Conservation (phyloP, 2,797 vertebrate species). For the Chelon auratus region DNA sequence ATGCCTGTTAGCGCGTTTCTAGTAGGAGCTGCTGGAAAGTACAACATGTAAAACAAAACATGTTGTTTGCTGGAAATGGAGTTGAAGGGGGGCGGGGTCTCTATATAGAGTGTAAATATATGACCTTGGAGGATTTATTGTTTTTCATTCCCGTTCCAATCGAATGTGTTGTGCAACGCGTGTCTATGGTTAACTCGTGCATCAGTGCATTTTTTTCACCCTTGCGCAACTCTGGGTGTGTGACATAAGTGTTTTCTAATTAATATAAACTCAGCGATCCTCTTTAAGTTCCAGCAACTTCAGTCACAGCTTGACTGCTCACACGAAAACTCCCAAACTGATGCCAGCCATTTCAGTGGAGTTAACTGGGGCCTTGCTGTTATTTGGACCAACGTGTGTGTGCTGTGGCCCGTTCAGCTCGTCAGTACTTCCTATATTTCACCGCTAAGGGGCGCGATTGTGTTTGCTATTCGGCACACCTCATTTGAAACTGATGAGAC, state of each 20-base stretch:
- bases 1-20: neutral
- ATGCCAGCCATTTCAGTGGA: too few species aligned
- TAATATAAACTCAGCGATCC: neutral
- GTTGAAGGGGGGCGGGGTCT: too few species aligned
- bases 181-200: slow-evolving; percentile 9
- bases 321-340: neutral
- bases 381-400: neutral
- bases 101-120: neutral
- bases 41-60: neutral
- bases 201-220: neutral
- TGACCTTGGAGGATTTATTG: slow-evolving; percentile 26
- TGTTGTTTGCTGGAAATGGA: neutral
- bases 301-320: neutral
- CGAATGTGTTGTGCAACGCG: slow-evolving; percentile 44
- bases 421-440: slow-evolving; percentile 16
- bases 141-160: slow-evolving; percentile 19
- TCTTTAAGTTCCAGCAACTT: neutral
- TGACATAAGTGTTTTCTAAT: slow-evolving; percentile 26
- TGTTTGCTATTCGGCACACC: neutral
- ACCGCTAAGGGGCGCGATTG: slow-evolving; percentile 36
- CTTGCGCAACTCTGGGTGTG: slow-evolving; percentile 28
- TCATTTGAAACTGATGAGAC: neutral
- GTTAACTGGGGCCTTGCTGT: neutral
- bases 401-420: neutral
- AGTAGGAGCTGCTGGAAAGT: neutral